Conservation (phyloP, 2,888 invertebrate genomes). For the Vesta saturnalis region DNA sequence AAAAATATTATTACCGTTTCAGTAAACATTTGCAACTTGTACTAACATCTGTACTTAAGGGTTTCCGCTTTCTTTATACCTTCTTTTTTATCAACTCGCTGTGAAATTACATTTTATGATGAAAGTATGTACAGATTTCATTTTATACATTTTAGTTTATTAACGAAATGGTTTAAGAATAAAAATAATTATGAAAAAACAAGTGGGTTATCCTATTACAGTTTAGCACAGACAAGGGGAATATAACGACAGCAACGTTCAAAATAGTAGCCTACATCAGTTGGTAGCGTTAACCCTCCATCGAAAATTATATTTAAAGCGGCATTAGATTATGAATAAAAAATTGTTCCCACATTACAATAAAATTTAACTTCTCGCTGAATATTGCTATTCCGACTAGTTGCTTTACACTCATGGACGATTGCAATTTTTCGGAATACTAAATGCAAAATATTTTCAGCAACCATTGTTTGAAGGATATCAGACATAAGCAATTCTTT, state of each 20-base stretch:
- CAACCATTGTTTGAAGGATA: no score
- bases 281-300: slow-evolving; percentile 43
- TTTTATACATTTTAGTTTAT: background rate
- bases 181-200: slow-evolving; percentile 30
- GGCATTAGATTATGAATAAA: slow-evolving; percentile 44
- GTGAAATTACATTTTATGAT: background rate
- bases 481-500: no score
- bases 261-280: slow-evolving; percentile 37
- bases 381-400: slow-evolving; percentile 58
- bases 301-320: slow-evolving; percentile 43
- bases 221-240: slow-evolving; percentile 33
- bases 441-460: slow-evolving; percentile 26
- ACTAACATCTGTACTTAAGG: slow-evolving; percentile 14
- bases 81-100: background rate
- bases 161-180: background rate
- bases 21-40: slow-evolving; percentile 21
- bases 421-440: slow-evolving; percentile 9
- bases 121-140: background rate
- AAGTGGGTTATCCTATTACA: slow-evolving; percentile 31
- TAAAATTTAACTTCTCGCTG: slow-evolving; percentile 46
- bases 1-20: slow-evolving; percentile 36
- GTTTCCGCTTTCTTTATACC: slow-evolving; percentile 6
- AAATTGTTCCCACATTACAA: slow-evolving; percentile 45
- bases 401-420: slow-evolving; percentile 46
- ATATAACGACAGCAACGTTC: slow-evolving; percentile 30